Base-by-base conservation (phyloP, 2,888 invertebrate genomes). In the Drepana falcataria region DNA sequence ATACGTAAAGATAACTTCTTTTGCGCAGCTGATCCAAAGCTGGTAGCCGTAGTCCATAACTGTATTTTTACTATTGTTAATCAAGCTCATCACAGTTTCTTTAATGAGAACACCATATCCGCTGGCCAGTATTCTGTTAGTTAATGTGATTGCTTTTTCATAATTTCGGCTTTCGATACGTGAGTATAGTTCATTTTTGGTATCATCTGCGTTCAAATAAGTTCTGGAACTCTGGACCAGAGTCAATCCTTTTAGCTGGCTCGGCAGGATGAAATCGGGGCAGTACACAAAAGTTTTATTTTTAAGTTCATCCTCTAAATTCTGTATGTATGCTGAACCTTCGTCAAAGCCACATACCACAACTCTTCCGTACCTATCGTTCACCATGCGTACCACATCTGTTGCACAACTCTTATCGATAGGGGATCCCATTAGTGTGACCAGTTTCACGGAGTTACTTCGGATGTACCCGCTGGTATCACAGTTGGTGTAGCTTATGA, bases 301-400 rank as follows among this genome's bases (percentile, higher is more conserved):
- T 3, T 57, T 59, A 6, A 80, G 56, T 48, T 66, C 65, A 3
- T 52, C 53, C 4, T 58, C 64, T 7, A 81, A 65, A 52, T 71
- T 73, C 54, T 53, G 60, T 0, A 79, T 63, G 5, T 72, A 68
- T 6, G 60, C 48, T 1, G 71, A 64, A 41, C 54, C 58, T 2
- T 48, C 61, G 7, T 63, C 54, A 49, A 75, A 76, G 5, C 78
- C 79, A 33, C 64, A 81, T 0, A 74, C 61, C 0, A 81, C 55
- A 1, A 81, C 74, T 55, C 57, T 66, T 1, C 81, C 80, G 0
- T 54, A n/a, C 2, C 68, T 63, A 2, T 55, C 52, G 51, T 73
- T 73, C 0, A 81, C 58, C 47, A 81, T 81, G n/a, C 81, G 65
- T 9, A 67, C 72, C 2, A 80, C 76, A 37, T 81, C 81, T 56